Percentiles rank a stretch among this genome's conserved stretches.
These are phyloP conservation scores for Ptilodon capucinus DNA, from an alignment of 2,888 invertebrate species.

Conservation along the genomic window DNA sequence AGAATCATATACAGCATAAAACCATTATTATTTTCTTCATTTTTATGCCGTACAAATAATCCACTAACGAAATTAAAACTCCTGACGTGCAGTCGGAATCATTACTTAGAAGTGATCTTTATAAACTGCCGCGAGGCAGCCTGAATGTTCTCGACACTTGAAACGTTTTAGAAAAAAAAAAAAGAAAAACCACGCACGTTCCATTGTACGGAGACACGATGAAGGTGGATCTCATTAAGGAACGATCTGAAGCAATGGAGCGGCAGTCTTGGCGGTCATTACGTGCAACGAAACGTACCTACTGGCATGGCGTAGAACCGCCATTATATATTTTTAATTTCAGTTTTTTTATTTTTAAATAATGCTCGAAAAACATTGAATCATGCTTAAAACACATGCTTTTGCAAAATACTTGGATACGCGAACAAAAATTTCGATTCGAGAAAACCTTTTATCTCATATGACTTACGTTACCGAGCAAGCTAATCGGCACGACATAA, in stretches of 20 bases:
- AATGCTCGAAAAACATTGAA: neutral
- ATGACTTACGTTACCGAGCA: too few relatives aligned
- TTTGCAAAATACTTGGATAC: too few relatives aligned
- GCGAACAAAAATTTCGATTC: too few relatives aligned
- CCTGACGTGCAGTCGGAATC: constrained; percentile 49
- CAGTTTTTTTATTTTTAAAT: constrained; percentile 6
- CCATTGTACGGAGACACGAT: constrained; percentile 73
- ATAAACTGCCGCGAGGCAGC: constrained; percentile 61
- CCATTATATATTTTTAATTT: constrained; percentile 9
- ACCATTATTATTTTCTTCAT: constrained; percentile 7
- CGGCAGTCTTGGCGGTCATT: constrained; percentile 79
- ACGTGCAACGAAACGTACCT: constrained; percentile 58
- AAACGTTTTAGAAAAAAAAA: constrained; percentile 63
- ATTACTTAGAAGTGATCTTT: constrained; percentile 79
- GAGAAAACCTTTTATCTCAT: too few relatives aligned
- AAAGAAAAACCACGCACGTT: constrained; percentile 73
- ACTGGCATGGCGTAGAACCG: constrained; percentile 15
- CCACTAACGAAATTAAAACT: constrained; percentile 48
- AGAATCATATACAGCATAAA: constrained; percentile 2
- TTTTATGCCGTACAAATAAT: constrained; percentile 17
- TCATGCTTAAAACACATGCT: too few relatives aligned
- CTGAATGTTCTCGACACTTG: constrained; percentile 71
- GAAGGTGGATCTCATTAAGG: constrained; percentile 80
- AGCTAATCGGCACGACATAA: too few relatives aligned
- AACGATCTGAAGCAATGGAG: constrained; percentile 72